phyloP scores from a whole-genome alignment of 2,797 vertebrate genomes.

The Gallinago nigripennis region DNA sequence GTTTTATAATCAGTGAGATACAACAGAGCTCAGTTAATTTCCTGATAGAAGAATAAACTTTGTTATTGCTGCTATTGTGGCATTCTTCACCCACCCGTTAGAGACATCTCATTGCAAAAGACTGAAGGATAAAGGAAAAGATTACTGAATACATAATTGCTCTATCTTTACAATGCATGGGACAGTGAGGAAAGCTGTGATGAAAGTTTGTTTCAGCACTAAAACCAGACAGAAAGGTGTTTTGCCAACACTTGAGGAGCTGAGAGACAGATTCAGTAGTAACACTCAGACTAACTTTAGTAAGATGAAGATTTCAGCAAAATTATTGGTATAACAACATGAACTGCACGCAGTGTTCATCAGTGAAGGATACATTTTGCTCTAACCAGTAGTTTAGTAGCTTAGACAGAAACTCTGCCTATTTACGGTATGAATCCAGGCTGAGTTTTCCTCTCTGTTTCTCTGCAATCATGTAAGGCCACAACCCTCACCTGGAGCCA shows the following conservation, averaged over 20 bases:
- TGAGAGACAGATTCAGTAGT: background rate
- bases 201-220: background rate
- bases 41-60: background rate
- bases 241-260: background rate
- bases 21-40: background rate
- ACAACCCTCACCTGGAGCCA: background rate
- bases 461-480: background rate
- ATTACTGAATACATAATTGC: background rate
- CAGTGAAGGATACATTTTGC: background rate
- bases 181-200: background rate
- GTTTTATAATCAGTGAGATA: background rate
- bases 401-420: background rate
- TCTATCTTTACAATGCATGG: background rate
- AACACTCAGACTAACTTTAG: background rate
- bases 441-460: background rate
- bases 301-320: background rate
- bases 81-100: background rate
- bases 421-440: background rate
- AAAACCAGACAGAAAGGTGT: background rate
- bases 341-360: background rate
- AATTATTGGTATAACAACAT: background rate
- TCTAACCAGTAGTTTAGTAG: background rate
- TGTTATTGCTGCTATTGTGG: background rate
- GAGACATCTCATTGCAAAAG: background rate
- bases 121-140: background rate